Evolutionary conservation across 2,888 invertebrate genomes (phyloP).

Genomic region (Cartodere bifasciata): DNA sequence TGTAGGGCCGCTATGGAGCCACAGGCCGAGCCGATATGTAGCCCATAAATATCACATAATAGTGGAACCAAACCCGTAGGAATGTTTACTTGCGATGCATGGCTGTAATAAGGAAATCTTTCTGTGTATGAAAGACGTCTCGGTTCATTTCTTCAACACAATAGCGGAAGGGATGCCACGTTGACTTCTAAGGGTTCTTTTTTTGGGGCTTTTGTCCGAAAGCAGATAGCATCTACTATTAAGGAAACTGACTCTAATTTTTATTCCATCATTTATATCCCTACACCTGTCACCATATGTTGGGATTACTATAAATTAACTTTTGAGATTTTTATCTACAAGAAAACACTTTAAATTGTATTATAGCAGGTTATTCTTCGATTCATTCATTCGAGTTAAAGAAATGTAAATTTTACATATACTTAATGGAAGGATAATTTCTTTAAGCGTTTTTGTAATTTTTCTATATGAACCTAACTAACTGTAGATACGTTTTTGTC

Average conservation of each 20-base stretch:
- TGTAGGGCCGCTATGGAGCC: conserved; percentile 28
- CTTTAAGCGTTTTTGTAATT: no score
- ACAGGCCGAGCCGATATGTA: conserved; percentile 19
- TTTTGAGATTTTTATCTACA: no score
- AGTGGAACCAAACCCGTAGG: conserved; percentile 15
- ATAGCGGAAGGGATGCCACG: no score
- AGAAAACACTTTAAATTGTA: no score
- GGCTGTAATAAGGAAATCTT: no score
- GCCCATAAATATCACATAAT: conserved; percentile 27
- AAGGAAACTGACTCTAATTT: not conserved
- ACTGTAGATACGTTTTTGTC: not conserved
- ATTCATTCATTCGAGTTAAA: no score
- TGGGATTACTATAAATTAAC: no score
- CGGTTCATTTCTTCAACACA: conserved; percentile 8
- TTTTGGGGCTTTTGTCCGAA: no score
- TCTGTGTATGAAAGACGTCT: conserved; percentile 4
- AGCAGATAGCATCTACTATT: conserved; percentile 1
- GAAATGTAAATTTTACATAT: no score
- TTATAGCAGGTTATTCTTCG: no score
- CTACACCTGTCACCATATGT: conserved; percentile 1
- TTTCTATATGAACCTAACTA: not conserved
- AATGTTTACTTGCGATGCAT: not conserved
- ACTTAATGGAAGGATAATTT: no score
- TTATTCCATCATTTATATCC: not conserved
- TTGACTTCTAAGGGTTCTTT: no score